Evolutionary conservation across 1,140 invertebrate genomes (phyloP).

Genomic region (Drosophila lini): DNA sequence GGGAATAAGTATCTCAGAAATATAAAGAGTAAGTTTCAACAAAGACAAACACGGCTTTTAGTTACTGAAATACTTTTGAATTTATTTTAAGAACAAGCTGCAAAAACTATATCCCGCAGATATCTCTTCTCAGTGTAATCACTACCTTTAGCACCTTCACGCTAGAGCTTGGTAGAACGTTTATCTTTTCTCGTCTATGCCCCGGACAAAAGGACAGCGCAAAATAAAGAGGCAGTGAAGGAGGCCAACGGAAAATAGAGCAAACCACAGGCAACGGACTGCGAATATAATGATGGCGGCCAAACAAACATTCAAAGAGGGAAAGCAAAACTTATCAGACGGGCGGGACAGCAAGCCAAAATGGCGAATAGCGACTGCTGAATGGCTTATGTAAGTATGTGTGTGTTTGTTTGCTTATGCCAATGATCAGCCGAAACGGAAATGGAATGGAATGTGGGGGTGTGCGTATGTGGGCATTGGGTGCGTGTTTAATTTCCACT

Average conservation of each 20-base stretch:
- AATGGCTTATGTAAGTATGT: conserved; percentile 8
- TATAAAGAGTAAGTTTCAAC: neutral
- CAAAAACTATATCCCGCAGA: neutral
- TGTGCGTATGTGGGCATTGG: conserved; percentile 31
- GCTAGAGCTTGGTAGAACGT: conserved; percentile 4
- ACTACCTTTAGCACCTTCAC: conserved; percentile 5
- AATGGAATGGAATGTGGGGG: conserved; percentile 21
- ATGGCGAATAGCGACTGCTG: conserved; percentile 31
- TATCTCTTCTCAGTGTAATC: conserved; percentile 15
- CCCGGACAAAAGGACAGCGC: conserved; percentile 34
- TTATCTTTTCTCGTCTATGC: conserved; percentile 28
- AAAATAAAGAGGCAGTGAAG: conserved; percentile 20
- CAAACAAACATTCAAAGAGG: conserved; percentile 53
- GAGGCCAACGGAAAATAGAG: conserved; percentile 17
- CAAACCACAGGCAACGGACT: conserved; percentile 29
- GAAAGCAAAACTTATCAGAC: conserved; percentile 40
- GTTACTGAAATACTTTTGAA: neutral
- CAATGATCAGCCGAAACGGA: conserved; percentile 61
- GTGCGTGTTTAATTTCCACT: conserved; percentile 78
- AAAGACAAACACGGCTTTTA: neutral
- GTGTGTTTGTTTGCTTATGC: conserved; percentile 35
- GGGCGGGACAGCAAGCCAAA: conserved; percentile 31
- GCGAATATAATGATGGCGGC: conserved; percentile 52
- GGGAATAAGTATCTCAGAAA: neutral
- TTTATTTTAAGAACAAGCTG: neutral